Base-by-base conservation (phyloP, 2,113 vertebrate genomes). In the Hippocampus guttulatus region DNA sequence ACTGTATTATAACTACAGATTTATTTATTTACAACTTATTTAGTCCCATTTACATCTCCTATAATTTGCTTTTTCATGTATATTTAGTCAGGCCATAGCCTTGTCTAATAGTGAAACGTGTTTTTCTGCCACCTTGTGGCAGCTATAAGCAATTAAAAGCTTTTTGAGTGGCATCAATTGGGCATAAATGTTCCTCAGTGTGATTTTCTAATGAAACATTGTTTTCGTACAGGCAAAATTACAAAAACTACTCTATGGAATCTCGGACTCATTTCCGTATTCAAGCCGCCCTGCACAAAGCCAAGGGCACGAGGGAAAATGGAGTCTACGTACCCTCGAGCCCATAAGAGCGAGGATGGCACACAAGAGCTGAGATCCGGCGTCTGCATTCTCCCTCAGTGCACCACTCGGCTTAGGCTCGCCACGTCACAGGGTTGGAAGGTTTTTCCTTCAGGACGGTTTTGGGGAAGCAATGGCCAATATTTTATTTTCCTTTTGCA, bases 221-320 rank as follows among this genome's bases (percentile, higher is more conserved):
- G 41, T 68, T 64, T 80, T 64, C 54, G 14, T 92, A 70, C 82
- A 99, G 97, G 87, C 94, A 96, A 83, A 98, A 97, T 86, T 98
- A 98, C 86, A 98, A 98, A 92, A 96, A 98, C 89, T 99, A 98
- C 85, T 99, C 97, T 45, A 99, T 98, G 97, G 97, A 99, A 88
- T 98, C 97, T 71, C 93, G 97, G 84, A 98, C 95, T 67, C 97
- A 98, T 86, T 99, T 99, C 92, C 93, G 97, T 78, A 97, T 99
- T 85, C 97, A 99, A 87, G 97, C 95, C 67, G 96, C 96, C 71
- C 87, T 95, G 79, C 95, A 95, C 72, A 96, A 98, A 90, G 95
- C 94, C 78, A 95, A 89, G 83, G 92, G 90, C 3, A n/a, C 68
- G 15, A 87, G 80, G 62, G 89, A 92, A 83, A 95, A 95, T 10